Percentiles rank a stretch among this genome's conserved stretches.
phyloP scores from a whole-genome alignment of 2,113 vertebrate genomes.

The Chionodraco myersi region DNA sequence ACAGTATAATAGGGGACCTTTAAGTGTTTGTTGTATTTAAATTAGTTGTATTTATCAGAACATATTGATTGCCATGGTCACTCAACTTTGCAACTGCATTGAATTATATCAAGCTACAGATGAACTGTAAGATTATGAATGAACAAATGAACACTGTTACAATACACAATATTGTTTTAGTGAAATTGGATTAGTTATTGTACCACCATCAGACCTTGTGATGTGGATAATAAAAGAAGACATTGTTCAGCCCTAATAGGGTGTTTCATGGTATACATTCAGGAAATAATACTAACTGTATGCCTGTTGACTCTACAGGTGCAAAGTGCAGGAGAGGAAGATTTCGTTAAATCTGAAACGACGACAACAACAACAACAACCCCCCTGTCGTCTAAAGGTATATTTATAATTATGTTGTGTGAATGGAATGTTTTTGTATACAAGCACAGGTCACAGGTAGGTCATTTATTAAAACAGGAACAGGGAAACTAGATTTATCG shows the following conservation, averaged over 20 bases:
- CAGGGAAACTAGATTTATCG: background rate
- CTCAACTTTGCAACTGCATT: background rate
- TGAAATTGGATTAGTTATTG: background rate
- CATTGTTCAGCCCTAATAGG: background rate
- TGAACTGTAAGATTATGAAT: background rate
- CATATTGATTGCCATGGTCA: too few species aligned
- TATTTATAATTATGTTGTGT: slow-evolving; percentile 1
- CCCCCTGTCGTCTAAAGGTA: slow-evolving; percentile 69
- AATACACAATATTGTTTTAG: background rate
- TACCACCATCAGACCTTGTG: background rate
- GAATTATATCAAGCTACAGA: background rate
- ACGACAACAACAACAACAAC: slow-evolving; percentile 25
- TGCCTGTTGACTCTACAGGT: slow-evolving; percentile 63
- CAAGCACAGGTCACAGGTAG: background rate
- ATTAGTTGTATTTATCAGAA: too few species aligned
- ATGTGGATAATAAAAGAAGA: background rate
- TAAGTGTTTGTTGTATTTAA: too few species aligned
- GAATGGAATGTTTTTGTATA: background rate
- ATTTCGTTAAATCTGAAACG: slow-evolving; percentile 61
- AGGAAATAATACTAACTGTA: background rate
- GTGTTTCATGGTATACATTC: background rate
- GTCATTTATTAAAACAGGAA: background rate
- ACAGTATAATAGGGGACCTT: too few species aligned
- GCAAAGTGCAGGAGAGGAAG: slow-evolving; percentile 81
- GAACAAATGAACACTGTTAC: background rate